phyloP scores from a whole-genome alignment of 1,140 invertebrate species.

The Orchesella cincta region DNA sequence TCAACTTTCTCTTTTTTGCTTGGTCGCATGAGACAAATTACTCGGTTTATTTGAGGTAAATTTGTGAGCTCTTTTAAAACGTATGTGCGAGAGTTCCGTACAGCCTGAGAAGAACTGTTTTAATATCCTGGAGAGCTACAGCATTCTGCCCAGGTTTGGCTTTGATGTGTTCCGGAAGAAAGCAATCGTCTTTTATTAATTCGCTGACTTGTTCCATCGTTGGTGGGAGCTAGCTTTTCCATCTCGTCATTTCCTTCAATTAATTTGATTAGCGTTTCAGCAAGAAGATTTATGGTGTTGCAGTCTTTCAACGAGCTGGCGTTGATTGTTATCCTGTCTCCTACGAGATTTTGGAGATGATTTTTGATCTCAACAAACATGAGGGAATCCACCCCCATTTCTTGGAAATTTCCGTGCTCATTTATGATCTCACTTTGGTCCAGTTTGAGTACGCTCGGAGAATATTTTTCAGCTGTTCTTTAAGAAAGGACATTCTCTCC shows the following conservation, averaged over 20 bases:
- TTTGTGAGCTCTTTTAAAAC: background rate
- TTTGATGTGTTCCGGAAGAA: background rate
- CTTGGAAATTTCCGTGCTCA: background rate
- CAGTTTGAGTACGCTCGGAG: slow-evolving; percentile 1
- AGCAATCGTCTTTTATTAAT: background rate
- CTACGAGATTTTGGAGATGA: background rate
- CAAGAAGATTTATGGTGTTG: background rate
- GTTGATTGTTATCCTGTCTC: background rate
- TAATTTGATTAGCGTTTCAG: background rate
- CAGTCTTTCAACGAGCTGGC: background rate
- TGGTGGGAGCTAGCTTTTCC: background rate
- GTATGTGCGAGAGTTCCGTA: slow-evolving; percentile 6
- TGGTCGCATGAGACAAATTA: background rate
- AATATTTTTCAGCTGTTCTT: background rate
- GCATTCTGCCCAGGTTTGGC: background rate
- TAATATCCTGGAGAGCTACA: background rate
- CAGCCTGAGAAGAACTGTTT: background rate
- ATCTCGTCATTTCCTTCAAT: background rate
- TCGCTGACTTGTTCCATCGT: background rate
- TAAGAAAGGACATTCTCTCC: background rate
- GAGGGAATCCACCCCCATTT: background rate
- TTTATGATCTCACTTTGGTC: background rate
- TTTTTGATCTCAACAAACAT: slow-evolving; percentile 23
- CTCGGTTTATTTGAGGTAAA: background rate
- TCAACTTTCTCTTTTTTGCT: background rate